Base-by-base conservation (phyloP, 2,113 vertebrate genomes). In the Emydura subglobosa region DNA sequence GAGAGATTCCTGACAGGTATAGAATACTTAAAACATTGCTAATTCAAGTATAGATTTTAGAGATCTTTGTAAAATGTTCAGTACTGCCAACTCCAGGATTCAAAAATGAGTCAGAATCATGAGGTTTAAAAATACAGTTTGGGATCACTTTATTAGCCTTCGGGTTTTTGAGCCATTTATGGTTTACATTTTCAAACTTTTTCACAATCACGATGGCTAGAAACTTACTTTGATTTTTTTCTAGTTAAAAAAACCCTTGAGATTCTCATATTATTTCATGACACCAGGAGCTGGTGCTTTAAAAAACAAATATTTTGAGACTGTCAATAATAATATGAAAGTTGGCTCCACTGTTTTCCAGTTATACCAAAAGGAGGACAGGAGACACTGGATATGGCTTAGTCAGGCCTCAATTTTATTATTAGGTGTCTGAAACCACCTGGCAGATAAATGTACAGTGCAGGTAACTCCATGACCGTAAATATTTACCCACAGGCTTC, bases 1-100 rank as follows among this genome's bases (percentile, higher is more conserved):
- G 99, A 99, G 85, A 98, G 99, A 92, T 97, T 98, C 61, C 97
- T 98, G 84, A 98, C 99, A 98, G 99, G 99, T 99, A 91, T 85
- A 29, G 91, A 74, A 95, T 53, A 55, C 79, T 96, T 93, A 44
- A 14, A 79, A 85, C 91, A 79, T 50, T 65, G 59, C 24, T 54
- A 27, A 27, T 76, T 34, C n/a, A 72, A 72, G 65, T 72, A 21
- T 17, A 22, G 34, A 72, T 72, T 39, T 22, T 72, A 72, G 65
- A 72, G 65, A 21, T 9, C 19, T 39, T 72, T 39, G 65, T 72
- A 72, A 72, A 72, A 22, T 72, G 34, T 39, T 72, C 59, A 61
- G 59, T 61, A 31, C 13, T 61, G 59, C 59, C 59, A 61, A 31
- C n/a, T 22, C 65, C 65, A 68, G 19, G 39, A 8, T 72, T 39